Conservation (phyloP, 2,797 vertebrate species). For the Lemur catta region DNA sequence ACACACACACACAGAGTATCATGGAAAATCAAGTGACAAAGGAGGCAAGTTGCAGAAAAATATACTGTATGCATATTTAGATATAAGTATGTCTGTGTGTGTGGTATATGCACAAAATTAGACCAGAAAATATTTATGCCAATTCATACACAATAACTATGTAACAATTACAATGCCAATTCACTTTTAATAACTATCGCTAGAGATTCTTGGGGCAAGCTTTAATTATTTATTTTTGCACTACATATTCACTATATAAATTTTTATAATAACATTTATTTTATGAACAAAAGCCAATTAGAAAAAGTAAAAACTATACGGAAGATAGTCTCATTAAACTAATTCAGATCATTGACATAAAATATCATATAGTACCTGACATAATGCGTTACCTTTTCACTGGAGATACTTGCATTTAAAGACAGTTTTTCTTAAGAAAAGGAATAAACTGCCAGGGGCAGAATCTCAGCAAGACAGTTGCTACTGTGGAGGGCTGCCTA, state of each 20-base stretch:
- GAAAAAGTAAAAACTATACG: slow-evolving; percentile 1
- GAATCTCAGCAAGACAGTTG: background rate
- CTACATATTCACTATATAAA: background rate
- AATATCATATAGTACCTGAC: background rate
- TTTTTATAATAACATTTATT: background rate
- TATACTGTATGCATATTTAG: background rate
- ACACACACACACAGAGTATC: background rate
- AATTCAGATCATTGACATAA: background rate
- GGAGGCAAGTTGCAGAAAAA: background rate
- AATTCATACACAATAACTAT: background rate
- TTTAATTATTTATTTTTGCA: background rate
- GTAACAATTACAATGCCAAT: background rate
- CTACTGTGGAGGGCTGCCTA: background rate
- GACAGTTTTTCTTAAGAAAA: slow-evolving; percentile 11
- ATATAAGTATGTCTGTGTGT: background rate
- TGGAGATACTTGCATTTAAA: background rate
- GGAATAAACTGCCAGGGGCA: background rate
- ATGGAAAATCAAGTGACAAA: background rate
- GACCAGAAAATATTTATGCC: background rate
- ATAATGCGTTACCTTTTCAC: background rate
- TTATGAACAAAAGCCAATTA: background rate
- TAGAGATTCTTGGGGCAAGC: background rate
- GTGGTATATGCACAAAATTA: background rate
- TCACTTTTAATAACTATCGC: background rate
- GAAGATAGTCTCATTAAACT: background rate